These are phyloP conservation scores for Erithacus rubecula DNA, from an alignment of 2,797 vertebrate species.

Conservation along the genomic window DNA sequence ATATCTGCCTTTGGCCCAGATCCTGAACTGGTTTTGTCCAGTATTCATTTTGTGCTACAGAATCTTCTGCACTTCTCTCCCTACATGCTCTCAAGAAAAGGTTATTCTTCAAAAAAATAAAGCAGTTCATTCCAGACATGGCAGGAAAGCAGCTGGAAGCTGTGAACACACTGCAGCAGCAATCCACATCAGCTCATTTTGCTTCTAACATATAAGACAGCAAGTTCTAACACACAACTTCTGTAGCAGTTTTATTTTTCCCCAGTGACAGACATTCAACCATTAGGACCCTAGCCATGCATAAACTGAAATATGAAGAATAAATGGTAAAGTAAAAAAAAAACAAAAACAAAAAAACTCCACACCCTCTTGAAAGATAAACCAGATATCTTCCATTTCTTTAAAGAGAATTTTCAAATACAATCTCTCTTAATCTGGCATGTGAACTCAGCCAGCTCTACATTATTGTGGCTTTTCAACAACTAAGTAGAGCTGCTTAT, in stretches of 20 bases:
- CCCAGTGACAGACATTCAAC: neutral
- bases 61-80: neutral
- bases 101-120: neutral
- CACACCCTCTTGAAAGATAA: neutral
- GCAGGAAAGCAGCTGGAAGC: neutral
- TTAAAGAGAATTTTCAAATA: neutral
- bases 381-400: neutral
- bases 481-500: neutral
- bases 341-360: neutral
- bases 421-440: neutral
- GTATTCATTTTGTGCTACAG: neutral
- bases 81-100: neutral
- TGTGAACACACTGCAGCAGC: neutral
- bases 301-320: neutral
- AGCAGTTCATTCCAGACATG: neutral
- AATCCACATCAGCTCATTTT: neutral
- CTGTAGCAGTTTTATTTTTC: neutral
- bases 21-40: neutral
- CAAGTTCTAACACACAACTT: neutral
- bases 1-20: neutral
- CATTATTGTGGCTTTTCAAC: neutral
- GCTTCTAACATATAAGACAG: neutral
- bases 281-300: neutral
- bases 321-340: neutral
- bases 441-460: neutral